These are phyloP conservation scores for Tympanoctomys barrerae DNA, from an alignment of 2,797 vertebrate species.

Conservation along the genomic window DNA sequence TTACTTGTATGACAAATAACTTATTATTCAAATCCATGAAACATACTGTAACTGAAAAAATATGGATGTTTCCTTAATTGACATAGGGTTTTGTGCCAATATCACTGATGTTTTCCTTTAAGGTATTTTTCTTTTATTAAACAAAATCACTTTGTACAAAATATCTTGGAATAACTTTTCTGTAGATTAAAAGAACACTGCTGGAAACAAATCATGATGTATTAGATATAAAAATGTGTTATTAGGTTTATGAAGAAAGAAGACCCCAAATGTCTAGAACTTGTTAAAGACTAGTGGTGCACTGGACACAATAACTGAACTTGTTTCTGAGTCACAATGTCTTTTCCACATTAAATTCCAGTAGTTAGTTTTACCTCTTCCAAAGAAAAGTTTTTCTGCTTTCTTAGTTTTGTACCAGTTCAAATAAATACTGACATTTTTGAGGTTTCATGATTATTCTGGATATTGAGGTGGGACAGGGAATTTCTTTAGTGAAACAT, in stretches of 20 bases:
- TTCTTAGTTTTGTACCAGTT: slow-evolving; percentile 62
- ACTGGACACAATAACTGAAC: slow-evolving; percentile 75
- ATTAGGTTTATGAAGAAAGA: slow-evolving; percentile 84
- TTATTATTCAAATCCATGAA: slow-evolving; percentile 29
- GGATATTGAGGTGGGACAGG: background rate
- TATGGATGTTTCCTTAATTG: slow-evolving; percentile 31
- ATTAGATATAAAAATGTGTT: slow-evolving; percentile 74
- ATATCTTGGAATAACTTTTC: background rate
- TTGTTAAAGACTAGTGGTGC: slow-evolving; percentile 83
- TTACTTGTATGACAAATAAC: slow-evolving; percentile 47
- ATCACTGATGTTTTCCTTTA: slow-evolving; percentile 35
- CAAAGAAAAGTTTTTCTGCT: slow-evolving; percentile 80
- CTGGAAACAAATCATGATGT: slow-evolving; percentile 71
- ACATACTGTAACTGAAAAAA: background rate
- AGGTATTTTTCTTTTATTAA: background rate
- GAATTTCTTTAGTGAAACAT: slow-evolving; percentile 28
- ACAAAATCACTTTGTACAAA: background rate
- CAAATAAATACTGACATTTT: slow-evolving; percentile 22
- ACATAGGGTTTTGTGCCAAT: background rate
- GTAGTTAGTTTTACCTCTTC: slow-evolving; percentile 83
- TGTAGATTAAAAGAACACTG: slow-evolving; percentile 18
- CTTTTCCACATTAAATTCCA: slow-evolving; percentile 85
- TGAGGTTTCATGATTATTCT: slow-evolving; percentile 49
- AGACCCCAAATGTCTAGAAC: slow-evolving; percentile 77
- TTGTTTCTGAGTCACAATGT: slow-evolving; percentile 80